Evolutionary conservation across 1,140 invertebrate genomes (phyloP), one percentile per base, ranked within the genome.

Genomic region (Helicoverpa armigera): DNA sequence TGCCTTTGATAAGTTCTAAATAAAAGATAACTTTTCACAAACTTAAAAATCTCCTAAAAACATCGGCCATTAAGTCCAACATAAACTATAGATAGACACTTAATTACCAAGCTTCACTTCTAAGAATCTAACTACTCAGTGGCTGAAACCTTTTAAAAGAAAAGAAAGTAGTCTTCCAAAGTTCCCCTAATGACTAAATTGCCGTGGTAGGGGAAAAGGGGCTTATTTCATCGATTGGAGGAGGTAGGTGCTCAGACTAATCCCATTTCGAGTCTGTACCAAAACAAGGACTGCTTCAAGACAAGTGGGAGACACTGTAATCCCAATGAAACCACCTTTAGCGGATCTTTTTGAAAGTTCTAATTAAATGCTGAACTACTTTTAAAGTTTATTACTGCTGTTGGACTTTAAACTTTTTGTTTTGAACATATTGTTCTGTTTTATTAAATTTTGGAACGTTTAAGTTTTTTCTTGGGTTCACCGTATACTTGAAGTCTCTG

Each of bases 211-310:
- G 61, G 75, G 61, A 13, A 35, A 74, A 54, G 50, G 13, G 54
- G 51, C 29, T 67, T 67, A 50, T 35, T 61, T 54, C 60, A 65
- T 77, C 75, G 75, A 77, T 77, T 67, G 29, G 18, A 14, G n/a
- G 43, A 54, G 50, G 63, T 31, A 65, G 60, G 35, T 67, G 23
- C 48, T 65, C 60, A 54, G 60, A 77, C 75, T 77, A 77, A 77
- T 77, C 61, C 75, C 61, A 65, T 77, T 65, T 77, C 75, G 13
- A 67, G 75, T 65, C 75, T 67, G 23, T 76, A 63, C 73, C 56
- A 75, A 75, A 60, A 60, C 72, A 75, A 50, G 31, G 56, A 75
- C 16, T 60, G 72, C 48, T 75, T 61, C 43, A 60, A 75, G 43
- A 23, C n/a, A 73, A 73, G 16, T 56, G 14, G 56, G 16, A 48